phyloP scores from a whole-genome alignment of 2,797 vertebrate species.

The Dromococcyx pavoninus region DNA sequence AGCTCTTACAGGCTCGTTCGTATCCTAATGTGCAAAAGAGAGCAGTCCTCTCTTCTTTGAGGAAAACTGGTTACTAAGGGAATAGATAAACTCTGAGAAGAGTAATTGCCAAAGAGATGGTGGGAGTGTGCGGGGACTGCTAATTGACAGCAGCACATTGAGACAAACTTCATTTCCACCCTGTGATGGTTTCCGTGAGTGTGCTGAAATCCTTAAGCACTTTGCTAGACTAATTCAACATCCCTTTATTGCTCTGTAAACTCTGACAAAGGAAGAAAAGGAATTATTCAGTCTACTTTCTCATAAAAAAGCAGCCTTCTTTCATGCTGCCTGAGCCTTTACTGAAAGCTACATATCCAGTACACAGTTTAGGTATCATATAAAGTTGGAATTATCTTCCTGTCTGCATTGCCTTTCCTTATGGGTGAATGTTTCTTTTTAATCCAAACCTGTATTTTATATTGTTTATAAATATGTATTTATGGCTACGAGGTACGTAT shows the following conservation, averaged over 20 bases:
- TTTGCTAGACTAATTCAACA: conserved; percentile 31
- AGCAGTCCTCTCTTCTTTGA: not conserved
- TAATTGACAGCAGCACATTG: not conserved
- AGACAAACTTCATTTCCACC: not conserved
- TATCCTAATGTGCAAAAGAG: fast-evolving
- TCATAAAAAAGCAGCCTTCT: conserved; percentile 6
- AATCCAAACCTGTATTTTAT: conserved; percentile 33
- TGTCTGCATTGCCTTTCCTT: conserved; percentile 30
- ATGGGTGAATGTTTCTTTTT: not conserved
- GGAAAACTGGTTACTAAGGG: not conserved
- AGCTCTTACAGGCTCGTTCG: not conserved
- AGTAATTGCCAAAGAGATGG: not conserved
- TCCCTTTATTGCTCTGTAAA: conserved; percentile 10
- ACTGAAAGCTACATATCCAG: conserved; percentile 19
- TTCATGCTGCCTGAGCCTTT: not conserved
- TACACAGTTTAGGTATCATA: not conserved
- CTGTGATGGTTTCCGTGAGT: not conserved
- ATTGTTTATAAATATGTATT: conserved; percentile 35
- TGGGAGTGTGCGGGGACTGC: not conserved
- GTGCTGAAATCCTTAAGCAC: not conserved
- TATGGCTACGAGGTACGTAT: not conserved
- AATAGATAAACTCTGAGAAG: not conserved
- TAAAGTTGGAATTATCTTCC: conserved; percentile 36
- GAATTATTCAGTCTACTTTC: not conserved
- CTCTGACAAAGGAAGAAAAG: conserved; percentile 16